Percentiles rank a stretch among this genome's conserved stretches.
These are phyloP conservation scores for Drosophila jambulina DNA, from an alignment of 1,140 invertebrate species.

Conservation along the genomic window DNA sequence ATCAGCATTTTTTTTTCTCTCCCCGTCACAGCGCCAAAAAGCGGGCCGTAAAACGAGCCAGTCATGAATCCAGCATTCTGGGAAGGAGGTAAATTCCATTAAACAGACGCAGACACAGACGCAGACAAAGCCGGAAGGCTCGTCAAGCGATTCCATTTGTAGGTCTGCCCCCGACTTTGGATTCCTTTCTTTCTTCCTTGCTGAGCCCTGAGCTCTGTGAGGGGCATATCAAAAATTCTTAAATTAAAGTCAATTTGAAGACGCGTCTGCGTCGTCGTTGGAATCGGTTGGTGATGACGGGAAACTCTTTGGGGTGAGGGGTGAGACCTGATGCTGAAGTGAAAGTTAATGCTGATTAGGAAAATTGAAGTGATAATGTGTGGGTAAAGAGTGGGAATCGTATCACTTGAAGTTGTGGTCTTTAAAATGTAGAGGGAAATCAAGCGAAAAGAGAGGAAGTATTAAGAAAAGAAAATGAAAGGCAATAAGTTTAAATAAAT, in stretches of 20 bases:
- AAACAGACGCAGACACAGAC: constrained; percentile 56
- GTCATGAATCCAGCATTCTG: constrained; percentile 35
- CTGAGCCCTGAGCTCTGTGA: constrained; percentile 9
- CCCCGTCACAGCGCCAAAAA: constrained; percentile 41
- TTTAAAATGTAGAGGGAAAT: not conserved
- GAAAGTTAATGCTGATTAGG: constrained; percentile 69
- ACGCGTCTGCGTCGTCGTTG: constrained; percentile 31
- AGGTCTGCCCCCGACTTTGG: constrained; percentile 23
- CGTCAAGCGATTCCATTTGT: constrained; percentile 72
- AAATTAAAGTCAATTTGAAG: constrained; percentile 74
- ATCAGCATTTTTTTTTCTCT: constrained; percentile 72
- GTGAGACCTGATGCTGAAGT: constrained; percentile 13
- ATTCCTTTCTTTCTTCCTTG: constrained; percentile 21
- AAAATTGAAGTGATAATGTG: constrained; percentile 63
- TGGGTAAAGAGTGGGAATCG: not conserved
- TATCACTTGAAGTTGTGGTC: not conserved
- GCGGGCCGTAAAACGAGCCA: constrained; percentile 58
- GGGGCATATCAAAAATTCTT: constrained; percentile 62
- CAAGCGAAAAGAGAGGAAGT: not conserved
- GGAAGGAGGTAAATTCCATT: constrained; percentile 64
- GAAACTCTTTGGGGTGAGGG: not conserved
- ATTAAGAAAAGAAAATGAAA: too few species aligned
- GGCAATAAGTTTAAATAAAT: not conserved
- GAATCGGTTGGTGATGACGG: constrained; percentile 23
- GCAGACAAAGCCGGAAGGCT: constrained; percentile 54